Base-by-base conservation (phyloP, 2,113 vertebrate species). In the Amphiprion percula region DNA sequence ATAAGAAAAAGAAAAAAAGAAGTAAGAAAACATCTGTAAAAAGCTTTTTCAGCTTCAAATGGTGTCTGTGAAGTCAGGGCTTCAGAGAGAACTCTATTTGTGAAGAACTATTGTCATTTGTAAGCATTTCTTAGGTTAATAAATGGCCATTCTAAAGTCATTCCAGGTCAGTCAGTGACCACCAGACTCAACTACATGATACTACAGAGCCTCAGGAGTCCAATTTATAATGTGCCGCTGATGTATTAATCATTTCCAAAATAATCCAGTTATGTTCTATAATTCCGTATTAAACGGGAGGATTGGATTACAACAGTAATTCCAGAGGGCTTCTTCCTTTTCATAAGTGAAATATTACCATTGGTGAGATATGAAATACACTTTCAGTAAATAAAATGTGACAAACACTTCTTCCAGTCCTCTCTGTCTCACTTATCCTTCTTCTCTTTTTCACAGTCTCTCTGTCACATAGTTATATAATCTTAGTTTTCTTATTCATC, bases 401-500 rank as follows among this genome's bases (percentile, higher is more conserved):
- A 26, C 39, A 39, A 37, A 50, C 19, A 33, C 37, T 63, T 58
- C 24, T 37, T 41, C 16, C 17, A 60, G 50, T 49, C n/a, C 19
- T 12, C 24, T 76, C 59, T 24, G 5, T 11, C 52, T 52, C 47
- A 66, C 26, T 71, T 23, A 67, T 33, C 17, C 16, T 19, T 54
- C 62, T 33, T 59, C 44, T 65, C 62, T 61, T 33, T 30, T 73
- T 62, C 53, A 33, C 74, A 50, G 66, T 79, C 62, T 75, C 64
- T 59, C 41, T 70, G 63, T 81, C 74, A 85, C 75, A 84, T 66
- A 30, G 76, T 84, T 86, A 80, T 64, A 79, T 76, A 89, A 85
- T 84, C 60, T 67, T 12, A 73, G 79, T 50, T 80, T 85, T 84
- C 66, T 82, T 75, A 85, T 86, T 87, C 77, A 77, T 77, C 61